These are phyloP conservation scores for Anneissia japonica DNA, from an alignment of 35 echinoderm and acorn worm species.

Conservation along the genomic window DNA sequence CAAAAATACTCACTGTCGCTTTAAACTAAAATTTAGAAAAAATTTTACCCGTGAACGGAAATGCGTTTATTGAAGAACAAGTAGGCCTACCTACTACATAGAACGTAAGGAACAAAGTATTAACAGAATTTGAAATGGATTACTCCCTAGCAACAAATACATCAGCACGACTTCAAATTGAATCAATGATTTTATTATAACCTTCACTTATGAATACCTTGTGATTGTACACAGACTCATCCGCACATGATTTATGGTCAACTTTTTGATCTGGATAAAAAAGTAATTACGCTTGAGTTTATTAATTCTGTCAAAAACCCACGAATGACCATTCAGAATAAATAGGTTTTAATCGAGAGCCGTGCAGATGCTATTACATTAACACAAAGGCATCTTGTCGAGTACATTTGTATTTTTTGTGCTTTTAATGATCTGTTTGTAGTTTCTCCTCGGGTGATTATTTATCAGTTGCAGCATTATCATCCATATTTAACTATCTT, in stretches of 20 bases:
- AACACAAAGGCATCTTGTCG: neutral
- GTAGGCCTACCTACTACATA: too few species aligned
- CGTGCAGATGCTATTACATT: neutral
- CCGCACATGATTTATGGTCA: neutral
- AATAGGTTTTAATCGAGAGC: neutral
- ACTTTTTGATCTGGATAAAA: neutral
- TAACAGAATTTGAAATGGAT: too few species aligned
- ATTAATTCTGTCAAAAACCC: neutral
- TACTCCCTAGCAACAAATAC: too few species aligned
- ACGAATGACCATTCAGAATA: neutral
- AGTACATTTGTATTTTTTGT: neutral
- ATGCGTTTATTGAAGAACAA: too few species aligned
- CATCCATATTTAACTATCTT: neutral
- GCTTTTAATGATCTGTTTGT: slow-evolving; percentile 1
- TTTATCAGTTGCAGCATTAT: neutral
- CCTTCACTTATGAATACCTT: neutral
- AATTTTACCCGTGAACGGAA: too few species aligned
- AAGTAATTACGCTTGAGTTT: neutral
- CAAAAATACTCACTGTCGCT: too few species aligned
- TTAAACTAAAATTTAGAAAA: too few species aligned
- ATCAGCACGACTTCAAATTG: too few species aligned
- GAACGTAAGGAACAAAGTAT: too few species aligned
- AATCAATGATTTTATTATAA: neutral
- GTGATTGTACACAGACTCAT: neutral
- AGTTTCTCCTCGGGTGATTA: neutral